Base-by-base conservation (phyloP, 2,113 vertebrate genomes). In the Phyllostomus discolor region DNA sequence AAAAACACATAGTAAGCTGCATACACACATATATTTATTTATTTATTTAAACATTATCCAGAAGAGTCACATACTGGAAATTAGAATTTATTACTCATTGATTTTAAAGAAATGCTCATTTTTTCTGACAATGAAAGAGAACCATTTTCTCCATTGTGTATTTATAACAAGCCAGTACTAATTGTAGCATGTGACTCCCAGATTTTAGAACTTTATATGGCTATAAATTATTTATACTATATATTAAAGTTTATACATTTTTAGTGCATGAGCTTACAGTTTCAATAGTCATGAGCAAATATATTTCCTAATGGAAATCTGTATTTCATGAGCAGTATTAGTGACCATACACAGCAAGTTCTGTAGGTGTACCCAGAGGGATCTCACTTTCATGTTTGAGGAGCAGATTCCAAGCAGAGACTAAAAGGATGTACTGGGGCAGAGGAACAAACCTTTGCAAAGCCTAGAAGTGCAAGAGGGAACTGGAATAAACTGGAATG, bases 71-170 rank as follows among this genome's bases (percentile, higher is more conserved):
- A 22, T 10, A 12, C 16, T 72, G 46, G 57, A 26, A 78, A 81
- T 95, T 88, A 83, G 54, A 95, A 52, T 93, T 89, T 94, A 94
- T 96, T 52, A 48, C 16, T 78, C 73, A 64, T 33, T 92, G 69
- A 66, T 75, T 97, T 95, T 90, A 87, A 94, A 88, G 54, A 81
- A 88, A 86, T 96, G 75, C 20, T 95, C 54, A 38, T 31, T 83
- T 92, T 96, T 50, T 97, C 31, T 92, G 59, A 66, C 10, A 10
- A 33, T 87, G 54, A 95, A 96, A 90, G 80, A 95, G 41, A 95
- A 95, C 43, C 85, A 73, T 88, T 90, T 75, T 22, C 38, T 70
- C 59, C 22, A 35, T 50, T 80, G 10, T 81, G 10, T 82, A 33
- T 89, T 52, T 85, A 41, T 66, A 79, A 46, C 46, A 85, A 87